These are phyloP conservation scores for Anoplius nigerrimus DNA, from an alignment of 2,888 invertebrate species.

Conservation along the genomic window DNA sequence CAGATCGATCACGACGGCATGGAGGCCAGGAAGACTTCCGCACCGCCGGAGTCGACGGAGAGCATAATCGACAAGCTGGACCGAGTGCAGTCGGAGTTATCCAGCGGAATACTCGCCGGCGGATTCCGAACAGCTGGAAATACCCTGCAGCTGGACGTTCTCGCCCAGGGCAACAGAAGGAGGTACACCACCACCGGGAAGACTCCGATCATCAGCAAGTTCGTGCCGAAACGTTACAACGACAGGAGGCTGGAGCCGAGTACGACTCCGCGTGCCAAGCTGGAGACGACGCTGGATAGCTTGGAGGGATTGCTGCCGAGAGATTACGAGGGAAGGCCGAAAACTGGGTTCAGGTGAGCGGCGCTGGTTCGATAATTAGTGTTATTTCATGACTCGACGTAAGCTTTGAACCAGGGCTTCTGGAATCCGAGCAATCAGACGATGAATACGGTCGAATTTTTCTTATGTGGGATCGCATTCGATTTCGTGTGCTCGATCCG, in stretches of 20 bases:
- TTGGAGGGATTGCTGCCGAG: slow-evolving; percentile 55
- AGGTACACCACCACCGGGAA: slow-evolving; percentile 77
- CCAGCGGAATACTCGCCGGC: slow-evolving; percentile 85
- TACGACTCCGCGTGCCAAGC: slow-evolving; percentile 28
- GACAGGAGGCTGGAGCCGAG: slow-evolving; percentile 58
- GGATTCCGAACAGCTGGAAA: slow-evolving; percentile 83
- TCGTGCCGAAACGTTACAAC: slow-evolving; percentile 66
- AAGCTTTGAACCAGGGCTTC: no score
- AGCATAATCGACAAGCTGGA: slow-evolving; percentile 92
- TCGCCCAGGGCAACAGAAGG: slow-evolving; percentile 78
- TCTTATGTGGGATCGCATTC: no score
- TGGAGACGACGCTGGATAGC: slow-evolving; percentile 51
- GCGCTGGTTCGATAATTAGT: no score
- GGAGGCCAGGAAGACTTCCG: slow-evolving; percentile 53
- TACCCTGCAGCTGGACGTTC: slow-evolving; percentile 77
- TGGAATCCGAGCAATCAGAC: no score
- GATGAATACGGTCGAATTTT: no score
- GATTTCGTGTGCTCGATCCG: no score
- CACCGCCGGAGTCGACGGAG: slow-evolving; percentile 82
- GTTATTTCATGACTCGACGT: no score
- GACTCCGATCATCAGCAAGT: slow-evolving; percentile 71
- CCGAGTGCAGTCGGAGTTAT: slow-evolving; percentile 88
- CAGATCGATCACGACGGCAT: slow-evolving; percentile 66
- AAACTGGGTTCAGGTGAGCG: slow-evolving; percentile 46
- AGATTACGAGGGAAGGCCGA: slow-evolving; percentile 40